A percentile compares a stretch with the other conserved stretches of the same genome.
Evolutionary conservation across 1,140 invertebrate genomes (phyloP).

Genomic region (Drosophila melanogaster): DNA sequence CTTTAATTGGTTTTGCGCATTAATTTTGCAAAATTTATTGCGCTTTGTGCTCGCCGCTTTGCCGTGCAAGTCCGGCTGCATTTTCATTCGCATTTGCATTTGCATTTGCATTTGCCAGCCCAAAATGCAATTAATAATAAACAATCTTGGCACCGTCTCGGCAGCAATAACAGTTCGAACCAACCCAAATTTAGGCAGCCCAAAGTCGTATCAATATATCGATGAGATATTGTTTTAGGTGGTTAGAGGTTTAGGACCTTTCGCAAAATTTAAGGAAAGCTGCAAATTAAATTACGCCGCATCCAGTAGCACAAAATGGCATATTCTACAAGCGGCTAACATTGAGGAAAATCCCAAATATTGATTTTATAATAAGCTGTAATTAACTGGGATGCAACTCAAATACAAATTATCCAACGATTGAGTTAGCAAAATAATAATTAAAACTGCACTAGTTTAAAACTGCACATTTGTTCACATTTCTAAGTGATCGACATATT

Average conservation of each 20-base stretch:
- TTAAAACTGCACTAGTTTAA: neutral
- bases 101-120: slow-evolving; percentile 29
- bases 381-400: neutral
- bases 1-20: slow-evolving; percentile 80
- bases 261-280: slow-evolving; percentile 1
- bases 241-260: neutral
- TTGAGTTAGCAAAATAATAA: neutral
- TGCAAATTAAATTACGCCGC: slow-evolving; percentile 6
- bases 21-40: slow-evolving; percentile 81
- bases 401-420: neutral
- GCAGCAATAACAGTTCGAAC: slow-evolving; percentile 27
- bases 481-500: too few relatives aligned
- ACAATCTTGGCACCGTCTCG: slow-evolving; percentile 61
- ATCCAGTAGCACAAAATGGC: neutral
- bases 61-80: slow-evolving; percentile 3
- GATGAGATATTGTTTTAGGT: slow-evolving; percentile 19
- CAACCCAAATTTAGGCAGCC: slow-evolving; percentile 7
- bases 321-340: too few relatives aligned
- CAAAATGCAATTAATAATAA: slow-evolving; percentile 76
- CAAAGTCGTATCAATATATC: slow-evolving; percentile 26
- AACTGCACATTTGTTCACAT: too few relatives aligned
- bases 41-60: slow-evolving; percentile 36
- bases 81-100: slow-evolving; percentile 15
- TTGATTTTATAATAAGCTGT: neutral
- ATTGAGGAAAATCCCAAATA: neutral